Conservation (phyloP, 2,888 invertebrate species). For the Harpalus rufipes region DNA sequence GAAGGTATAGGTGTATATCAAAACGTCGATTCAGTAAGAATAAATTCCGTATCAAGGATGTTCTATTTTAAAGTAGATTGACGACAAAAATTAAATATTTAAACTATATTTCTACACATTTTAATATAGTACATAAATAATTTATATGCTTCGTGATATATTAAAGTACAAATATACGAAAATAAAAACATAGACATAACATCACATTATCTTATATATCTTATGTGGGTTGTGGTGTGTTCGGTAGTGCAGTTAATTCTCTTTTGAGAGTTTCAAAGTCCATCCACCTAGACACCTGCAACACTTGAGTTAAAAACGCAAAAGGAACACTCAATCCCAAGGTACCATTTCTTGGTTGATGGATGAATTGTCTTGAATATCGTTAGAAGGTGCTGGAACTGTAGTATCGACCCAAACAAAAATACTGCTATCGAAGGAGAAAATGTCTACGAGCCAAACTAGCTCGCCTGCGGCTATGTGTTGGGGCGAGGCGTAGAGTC, state of each 20-base stretch:
- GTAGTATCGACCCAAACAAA: conserved; percentile 83
- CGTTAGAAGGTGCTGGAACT: conserved; percentile 76
- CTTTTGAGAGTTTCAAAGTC: conserved; percentile 73
- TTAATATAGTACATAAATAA: conserved; percentile 22
- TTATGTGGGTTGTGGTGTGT: conserved; percentile 68
- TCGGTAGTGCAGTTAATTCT: conserved; percentile 68
- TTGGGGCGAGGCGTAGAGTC: conserved; percentile 79
- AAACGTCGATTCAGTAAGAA: too few relatives aligned
- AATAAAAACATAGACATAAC: conserved; percentile 38
- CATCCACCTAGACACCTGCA: conserved; percentile 76
- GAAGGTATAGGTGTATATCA: too few relatives aligned
- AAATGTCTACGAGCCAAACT: conserved; percentile 79
- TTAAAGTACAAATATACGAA: conserved; percentile 30
- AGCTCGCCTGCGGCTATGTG: conserved; percentile 79
- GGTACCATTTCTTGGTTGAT: conserved; percentile 63
- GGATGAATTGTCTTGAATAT: conserved; percentile 65
- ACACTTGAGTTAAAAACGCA: conserved; percentile 25
- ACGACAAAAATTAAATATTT: neutral
- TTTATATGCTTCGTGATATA: neutral
- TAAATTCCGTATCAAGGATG: too few relatives aligned
- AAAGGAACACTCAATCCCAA: conserved; percentile 19
- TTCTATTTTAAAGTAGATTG: too few relatives aligned
- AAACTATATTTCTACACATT: conserved; percentile 36
- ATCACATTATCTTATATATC: neutral
- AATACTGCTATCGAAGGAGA: conserved; percentile 80